Base-by-base conservation (phyloP, 2,113 vertebrate genomes). In the Gopherus flavomarginatus region DNA sequence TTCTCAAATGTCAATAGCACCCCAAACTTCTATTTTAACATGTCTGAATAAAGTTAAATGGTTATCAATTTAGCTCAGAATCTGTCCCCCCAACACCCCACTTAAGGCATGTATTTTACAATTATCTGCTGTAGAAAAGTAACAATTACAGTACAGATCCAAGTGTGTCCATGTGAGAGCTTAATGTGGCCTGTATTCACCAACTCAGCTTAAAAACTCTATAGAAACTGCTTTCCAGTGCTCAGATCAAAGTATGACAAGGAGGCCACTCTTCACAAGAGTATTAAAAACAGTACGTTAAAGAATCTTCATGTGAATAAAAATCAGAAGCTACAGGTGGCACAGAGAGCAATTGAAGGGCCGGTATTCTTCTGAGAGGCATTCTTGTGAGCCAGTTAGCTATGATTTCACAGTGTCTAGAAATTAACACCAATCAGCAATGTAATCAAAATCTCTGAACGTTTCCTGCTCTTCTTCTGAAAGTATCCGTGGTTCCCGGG, bases 391-490 rank as follows among this genome's bases (percentile, higher is more conserved):
- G 98, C 97, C 98, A 98, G 98, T 98, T 97, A 93, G 96, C 97
- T 97, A 95, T 97, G 97, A 95, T 98, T 99, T 99, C 99, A 99
- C 99, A 99, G 99, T 98, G 98, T 98, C 95, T 96, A 69, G 79
- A 92, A 95, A 94, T 98, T 99, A 99, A 99, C 99, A 99, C 99
- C 99, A 99, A 98, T 99, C 99, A 94, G 99, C 99, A 86, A 99
- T 99, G 98, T 99, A 99, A 98, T 99, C 99, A 98, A 99, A 99
- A 98, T 99, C 99, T 96, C 98, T 98, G 98, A 99, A 99, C 98
- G 99, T 98, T 97, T 99, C 98, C 98, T 99, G 99, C 96, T 99
- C 99, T 85, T 99, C 99, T 82, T 98, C 98, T 50, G 97, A 99
- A 95, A 99, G 99, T 98, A 98, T 97, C 98, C 99, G 98, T 72